phyloP scores from a whole-genome alignment of 2,113 vertebrate species.

The Salvelinus sp. region DNA sequence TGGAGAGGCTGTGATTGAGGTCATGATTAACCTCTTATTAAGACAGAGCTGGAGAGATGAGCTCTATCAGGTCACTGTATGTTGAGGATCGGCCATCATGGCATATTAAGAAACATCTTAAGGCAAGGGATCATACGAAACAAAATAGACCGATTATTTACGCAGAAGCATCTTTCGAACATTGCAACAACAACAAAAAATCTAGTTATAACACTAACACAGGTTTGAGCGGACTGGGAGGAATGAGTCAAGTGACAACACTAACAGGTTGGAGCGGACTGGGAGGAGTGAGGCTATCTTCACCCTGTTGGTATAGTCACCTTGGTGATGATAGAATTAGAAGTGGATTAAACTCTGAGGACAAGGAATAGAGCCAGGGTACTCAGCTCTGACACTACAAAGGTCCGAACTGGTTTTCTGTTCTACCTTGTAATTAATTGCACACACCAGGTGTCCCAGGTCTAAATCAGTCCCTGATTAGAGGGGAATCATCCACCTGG shows the following conservation, averaged over 20 bases:
- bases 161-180: conserved; percentile 56
- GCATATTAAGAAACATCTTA: conserved; percentile 43
- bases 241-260: conserved; percentile 52
- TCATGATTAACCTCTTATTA: conserved; percentile 70
- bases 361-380: conserved; percentile 26
- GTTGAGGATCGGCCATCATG: conserved; percentile 49
- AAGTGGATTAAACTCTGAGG: conserved; percentile 48
- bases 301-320: conserved; percentile 63
- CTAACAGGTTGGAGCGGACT: no score
- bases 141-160: conserved; percentile 64
- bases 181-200: conserved; percentile 65
- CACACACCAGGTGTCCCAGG: no score
- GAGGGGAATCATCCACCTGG: not conserved
- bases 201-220: conserved; percentile 43
- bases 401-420: no score
- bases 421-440: no score
- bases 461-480: not conserved
- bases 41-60: conserved; percentile 51
- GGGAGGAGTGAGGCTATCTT: conserved; percentile 47
- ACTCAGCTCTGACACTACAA: no score
- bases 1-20: conserved; percentile 65
- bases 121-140: conserved; percentile 53
- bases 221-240: conserved; percentile 7
- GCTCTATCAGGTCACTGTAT: conserved; percentile 61
- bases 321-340: conserved; percentile 65